Conservation (phyloP, 2,888 invertebrate genomes). For the Ichneumoninae sp. region DNA sequence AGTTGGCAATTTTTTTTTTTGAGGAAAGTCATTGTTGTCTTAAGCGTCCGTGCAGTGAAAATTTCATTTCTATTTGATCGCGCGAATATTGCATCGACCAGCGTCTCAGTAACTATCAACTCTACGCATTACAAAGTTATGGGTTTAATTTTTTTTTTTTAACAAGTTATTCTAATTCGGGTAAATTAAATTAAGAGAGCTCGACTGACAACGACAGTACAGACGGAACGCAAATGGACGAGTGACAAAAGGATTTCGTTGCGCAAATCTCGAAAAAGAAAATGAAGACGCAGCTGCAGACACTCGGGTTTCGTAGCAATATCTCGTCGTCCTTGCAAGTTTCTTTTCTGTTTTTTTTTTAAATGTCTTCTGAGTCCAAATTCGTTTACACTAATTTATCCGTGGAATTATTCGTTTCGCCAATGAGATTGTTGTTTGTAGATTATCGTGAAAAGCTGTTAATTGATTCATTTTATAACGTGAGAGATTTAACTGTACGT, state of each 20-base stretch:
- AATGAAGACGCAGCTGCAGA: constrained; percentile 34
- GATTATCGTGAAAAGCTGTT: constrained; percentile 47
- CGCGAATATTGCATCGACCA: constrained; percentile 65
- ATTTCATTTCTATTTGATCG: background rate
- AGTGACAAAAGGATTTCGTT: constrained; percentile 21
- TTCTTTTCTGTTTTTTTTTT: background rate
- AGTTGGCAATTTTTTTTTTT: background rate
- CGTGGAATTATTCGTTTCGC: constrained; percentile 25
- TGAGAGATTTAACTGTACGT: constrained; percentile 87
- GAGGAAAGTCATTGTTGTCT: background rate
- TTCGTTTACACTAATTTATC: constrained; percentile 23
- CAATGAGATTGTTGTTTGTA: constrained; percentile 13
- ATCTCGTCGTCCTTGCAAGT: constrained; percentile 23
- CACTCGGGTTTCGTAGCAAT: constrained; percentile 27
- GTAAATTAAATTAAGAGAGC: background rate
- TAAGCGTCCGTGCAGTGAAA: background rate
- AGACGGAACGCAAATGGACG: constrained; percentile 6
- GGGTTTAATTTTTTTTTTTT: background rate
- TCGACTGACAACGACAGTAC: constrained; percentile 19
- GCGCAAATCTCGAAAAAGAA: background rate
- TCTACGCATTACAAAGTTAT: background rate
- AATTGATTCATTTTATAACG: constrained; percentile 23
- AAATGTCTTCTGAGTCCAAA: background rate
- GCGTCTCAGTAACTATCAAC: constrained; percentile 51
- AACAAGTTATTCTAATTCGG: background rate